Evolutionary conservation across 2,888 invertebrate genomes (phyloP).

Genomic region (Nephrotoma appendiculata): DNA sequence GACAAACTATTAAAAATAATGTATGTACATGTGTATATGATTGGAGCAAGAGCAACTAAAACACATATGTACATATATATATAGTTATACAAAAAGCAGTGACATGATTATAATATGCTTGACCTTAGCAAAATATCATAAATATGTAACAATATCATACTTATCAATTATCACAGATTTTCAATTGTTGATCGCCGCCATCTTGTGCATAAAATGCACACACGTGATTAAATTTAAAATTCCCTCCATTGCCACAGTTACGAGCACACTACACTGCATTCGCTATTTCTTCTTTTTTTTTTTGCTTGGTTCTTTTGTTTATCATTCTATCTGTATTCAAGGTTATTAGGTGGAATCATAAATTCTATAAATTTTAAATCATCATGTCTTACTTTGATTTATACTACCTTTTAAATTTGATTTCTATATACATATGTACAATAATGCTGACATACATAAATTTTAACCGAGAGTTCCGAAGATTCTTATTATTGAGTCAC

Average conservation of each 20-base stretch:
- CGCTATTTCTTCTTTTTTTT: neutral
- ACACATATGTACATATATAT: neutral
- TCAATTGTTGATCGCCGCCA: neutral
- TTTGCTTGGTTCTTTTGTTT: neutral
- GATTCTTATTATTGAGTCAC: neutral
- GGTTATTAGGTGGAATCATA: neutral
- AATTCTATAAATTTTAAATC: neutral
- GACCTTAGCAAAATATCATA: neutral
- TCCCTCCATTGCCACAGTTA: neutral
- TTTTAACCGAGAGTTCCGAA: neutral
- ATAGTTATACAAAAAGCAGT: neutral
- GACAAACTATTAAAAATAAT: neutral
- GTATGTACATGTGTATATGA: neutral
- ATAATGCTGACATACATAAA: neutral
- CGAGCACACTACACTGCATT: neutral
- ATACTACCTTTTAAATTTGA: neutral
- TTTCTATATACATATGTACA: too few species aligned
- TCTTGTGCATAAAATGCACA: neutral
- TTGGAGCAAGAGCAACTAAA: neutral
- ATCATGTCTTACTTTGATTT: neutral
- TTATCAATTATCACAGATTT: neutral
- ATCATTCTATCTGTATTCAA: neutral
- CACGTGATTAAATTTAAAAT: neutral
- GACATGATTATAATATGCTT: neutral
- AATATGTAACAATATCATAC: neutral